A percentile compares a stretch with the other conserved stretches of the same genome.
These are phyloP conservation scores for Orchesella cincta DNA, from an alignment of 1,140 invertebrate species.

Conservation along the genomic window DNA sequence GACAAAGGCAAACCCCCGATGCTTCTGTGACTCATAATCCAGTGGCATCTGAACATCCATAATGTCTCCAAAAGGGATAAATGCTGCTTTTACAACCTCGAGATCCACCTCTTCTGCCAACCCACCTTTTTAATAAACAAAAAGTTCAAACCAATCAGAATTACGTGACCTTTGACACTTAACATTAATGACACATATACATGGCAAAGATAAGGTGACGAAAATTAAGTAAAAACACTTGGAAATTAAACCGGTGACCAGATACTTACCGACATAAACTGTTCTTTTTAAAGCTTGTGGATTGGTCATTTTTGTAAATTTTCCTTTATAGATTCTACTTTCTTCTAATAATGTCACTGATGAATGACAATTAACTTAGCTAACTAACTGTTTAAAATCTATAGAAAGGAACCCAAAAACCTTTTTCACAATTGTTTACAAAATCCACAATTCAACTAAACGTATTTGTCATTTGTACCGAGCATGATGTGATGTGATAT, in stretches of 20 bases:
- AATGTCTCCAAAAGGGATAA: constrained; percentile 97
- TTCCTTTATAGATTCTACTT: no score
- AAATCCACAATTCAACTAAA: no score
- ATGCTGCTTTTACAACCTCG: constrained; percentile 91
- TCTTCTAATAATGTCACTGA: no score
- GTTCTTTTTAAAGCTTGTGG: constrained; percentile 48
- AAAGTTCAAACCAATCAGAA: neutral
- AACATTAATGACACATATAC: no score
- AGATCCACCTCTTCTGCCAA: constrained; percentile 97
- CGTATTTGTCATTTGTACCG: no score
- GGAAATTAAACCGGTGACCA: constrained; percentile 3
- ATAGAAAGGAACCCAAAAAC: no score
- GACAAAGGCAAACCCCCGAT: constrained; percentile 96
- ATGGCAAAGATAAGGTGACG: no score
- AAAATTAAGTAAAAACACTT: neutral
- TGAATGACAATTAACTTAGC: no score
- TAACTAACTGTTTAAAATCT: no score
- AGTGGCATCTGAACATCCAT: constrained; percentile 96
- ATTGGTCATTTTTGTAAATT: constrained; percentile 46
- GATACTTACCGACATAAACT: constrained; percentile 49
- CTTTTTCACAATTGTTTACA: no score
- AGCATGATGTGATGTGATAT: no score
- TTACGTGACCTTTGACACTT: neutral
- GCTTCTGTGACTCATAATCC: constrained; percentile 97
- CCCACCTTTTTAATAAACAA: constrained; percentile 66